Evolutionary conservation across 2,113 vertebrate genomes (phyloP).

Genomic region (Oreotrochilus melanogaster): DNA sequence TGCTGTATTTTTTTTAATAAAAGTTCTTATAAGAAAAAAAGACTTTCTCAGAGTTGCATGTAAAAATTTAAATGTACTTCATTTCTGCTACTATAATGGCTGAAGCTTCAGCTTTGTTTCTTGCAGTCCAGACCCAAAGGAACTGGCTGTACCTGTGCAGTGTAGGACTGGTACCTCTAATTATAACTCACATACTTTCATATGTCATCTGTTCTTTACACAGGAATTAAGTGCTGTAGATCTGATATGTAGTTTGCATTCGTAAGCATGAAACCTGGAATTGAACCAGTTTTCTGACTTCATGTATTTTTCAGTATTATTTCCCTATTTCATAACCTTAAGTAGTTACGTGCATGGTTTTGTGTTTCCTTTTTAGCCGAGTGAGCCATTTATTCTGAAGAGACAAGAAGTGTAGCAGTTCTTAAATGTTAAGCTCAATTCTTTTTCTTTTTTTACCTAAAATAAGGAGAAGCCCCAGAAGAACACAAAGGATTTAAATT

Average conservation of each 20-base stretch:
- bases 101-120: slow-evolving; percentile 18
- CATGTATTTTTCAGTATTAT: background rate
- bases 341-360: slow-evolving; percentile 40
- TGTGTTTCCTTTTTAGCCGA: slow-evolving; percentile 36
- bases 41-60: slow-evolving; percentile 13
- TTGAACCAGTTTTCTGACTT: background rate
- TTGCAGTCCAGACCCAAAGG: background rate
- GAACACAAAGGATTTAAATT: background rate
- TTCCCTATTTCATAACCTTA: slow-evolving; percentile 32
- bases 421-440: background rate
- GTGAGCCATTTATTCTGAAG: slow-evolving; percentile 7
- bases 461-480: background rate
- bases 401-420: background rate
- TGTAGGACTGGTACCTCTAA: background rate
- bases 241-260: background rate
- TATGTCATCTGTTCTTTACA: background rate
- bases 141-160: background rate
- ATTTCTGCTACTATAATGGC: slow-evolving; percentile 9
- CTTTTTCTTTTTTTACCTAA: background rate
- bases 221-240: background rate
- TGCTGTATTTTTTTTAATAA: background rate
- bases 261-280: slow-evolving; percentile 36
- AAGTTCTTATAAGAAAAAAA: background rate
- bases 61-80: background rate
- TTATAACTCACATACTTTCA: background rate